Base-by-base conservation (phyloP, 2,888 invertebrate species). In the Palloptera scutellata region DNA sequence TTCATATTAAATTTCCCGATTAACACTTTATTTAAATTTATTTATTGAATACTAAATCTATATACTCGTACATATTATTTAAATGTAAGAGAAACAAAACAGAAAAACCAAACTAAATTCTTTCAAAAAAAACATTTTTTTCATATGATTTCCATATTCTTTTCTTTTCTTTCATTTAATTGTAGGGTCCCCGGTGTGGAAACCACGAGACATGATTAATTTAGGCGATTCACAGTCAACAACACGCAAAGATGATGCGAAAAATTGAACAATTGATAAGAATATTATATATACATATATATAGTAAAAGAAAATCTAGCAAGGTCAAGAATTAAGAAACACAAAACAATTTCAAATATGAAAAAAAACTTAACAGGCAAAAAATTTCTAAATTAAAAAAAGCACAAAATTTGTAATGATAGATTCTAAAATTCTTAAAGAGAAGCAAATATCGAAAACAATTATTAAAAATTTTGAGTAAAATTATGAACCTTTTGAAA, bases 111-210 rank as follows among this genome's bases (percentile, higher is more conserved):
- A 58, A 68, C 57, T 12, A 53, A 64, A 59, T 40, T 17, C 12
- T 17, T 12, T 17, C 58, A 17, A 51, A 64, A 64, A 64, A 73
- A 78, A 76, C 76, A 81, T 82, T 82, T 81, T 77, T 83, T 81
- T 84, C 80, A 83, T 83, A 83, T 84, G 82, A 83, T 83, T 83
- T 84, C 83, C 82, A 82, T 81, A 89, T 83, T 81, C 79, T 81
- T 83, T 75, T 71, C 78, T 79, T 81, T 80, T 80, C 79, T 81
- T 81, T 79, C 79, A 79, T 81, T 89, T 88, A 89, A 89, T 91
- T 90, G 89, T 91, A 92, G 96, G 96, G 88, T 97, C 97, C 87
- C 97, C 97, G 86, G 94, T 97, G 88, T 97, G 97, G 97, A 97
- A 97, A 91, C 96, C 96, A 88, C 92, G 96, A 88, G 95, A 96